These are phyloP conservation scores for Aplysina aerophoba DNA, from an alignment of 37 sponge, comb jelly and placozoan genomes.

Conservation along the genomic window DNA sequence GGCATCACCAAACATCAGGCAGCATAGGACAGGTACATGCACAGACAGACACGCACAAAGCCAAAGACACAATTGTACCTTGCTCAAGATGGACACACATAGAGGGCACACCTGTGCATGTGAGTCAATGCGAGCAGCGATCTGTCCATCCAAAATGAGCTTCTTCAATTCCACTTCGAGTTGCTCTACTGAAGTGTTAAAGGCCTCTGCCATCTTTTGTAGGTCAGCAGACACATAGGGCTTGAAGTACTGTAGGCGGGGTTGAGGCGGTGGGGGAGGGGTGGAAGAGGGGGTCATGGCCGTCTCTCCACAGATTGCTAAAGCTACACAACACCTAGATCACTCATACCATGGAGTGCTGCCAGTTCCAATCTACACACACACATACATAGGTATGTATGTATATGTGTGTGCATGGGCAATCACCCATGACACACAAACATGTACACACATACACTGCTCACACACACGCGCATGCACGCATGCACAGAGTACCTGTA, in stretches of 20 bases:
- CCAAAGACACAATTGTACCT: too few relatives aligned
- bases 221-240: slow-evolving; percentile 90
- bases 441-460: too few relatives aligned
- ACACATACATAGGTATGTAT: not conserved
- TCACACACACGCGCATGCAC: not conserved
- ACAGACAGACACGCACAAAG: too few relatives aligned
- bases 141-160: slow-evolving; percentile 88
- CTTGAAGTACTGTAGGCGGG: slow-evolving; percentile 82
- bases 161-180: slow-evolving; percentile 87
- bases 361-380: too few relatives aligned
- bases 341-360: too few relatives aligned
- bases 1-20: too few relatives aligned
- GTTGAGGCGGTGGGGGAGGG: too few relatives aligned
- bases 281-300: not conserved
- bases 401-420: not conserved
- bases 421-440: not conserved
- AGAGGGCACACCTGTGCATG: slow-evolving; percentile 94
- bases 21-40: too few relatives aligned
- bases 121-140: slow-evolving; percentile 91
- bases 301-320: not conserved
- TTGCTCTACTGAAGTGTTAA: slow-evolving; percentile 78
- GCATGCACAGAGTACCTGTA: slow-evolving; percentile 56
- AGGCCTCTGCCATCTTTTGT: slow-evolving; percentile 86
- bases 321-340: too few relatives aligned
- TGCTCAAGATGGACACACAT: too few relatives aligned